phyloP scores from a whole-genome alignment of 2,797 vertebrate species.

The Carduelis carduelis region DNA sequence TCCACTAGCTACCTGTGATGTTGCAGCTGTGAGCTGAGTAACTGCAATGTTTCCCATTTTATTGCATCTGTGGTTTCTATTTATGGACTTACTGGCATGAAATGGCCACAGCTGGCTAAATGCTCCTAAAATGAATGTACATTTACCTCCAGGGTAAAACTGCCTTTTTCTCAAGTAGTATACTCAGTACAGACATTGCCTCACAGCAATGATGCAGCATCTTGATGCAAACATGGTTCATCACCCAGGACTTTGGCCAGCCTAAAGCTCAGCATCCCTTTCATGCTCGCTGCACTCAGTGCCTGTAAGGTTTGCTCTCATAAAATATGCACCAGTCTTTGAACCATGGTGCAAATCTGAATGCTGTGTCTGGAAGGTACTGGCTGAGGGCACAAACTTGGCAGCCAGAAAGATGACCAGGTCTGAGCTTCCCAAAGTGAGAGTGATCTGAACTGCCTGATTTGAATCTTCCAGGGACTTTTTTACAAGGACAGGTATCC shows the following conservation, averaged over 20 bases:
- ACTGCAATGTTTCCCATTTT: neutral
- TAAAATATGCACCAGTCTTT: neutral
- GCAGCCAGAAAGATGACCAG: neutral
- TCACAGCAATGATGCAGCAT: neutral
- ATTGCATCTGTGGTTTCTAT: neutral
- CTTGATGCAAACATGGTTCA: neutral
- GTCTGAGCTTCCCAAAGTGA: neutral
- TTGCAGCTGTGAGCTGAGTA: neutral
- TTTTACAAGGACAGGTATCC: neutral
- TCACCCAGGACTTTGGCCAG: neutral
- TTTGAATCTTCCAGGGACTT: neutral
- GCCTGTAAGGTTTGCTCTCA: neutral
- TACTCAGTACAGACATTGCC: neutral
- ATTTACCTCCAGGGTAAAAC: neutral
- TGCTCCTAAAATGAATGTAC: neutral
- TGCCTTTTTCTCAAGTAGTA: neutral
- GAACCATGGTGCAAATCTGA: neutral
- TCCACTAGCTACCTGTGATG: neutral
- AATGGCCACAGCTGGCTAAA: conserved; percentile 32
- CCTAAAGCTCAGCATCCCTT: neutral
- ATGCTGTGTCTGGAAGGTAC: neutral
- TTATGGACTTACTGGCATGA: neutral
- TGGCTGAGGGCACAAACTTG: neutral
- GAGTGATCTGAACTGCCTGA: neutral
- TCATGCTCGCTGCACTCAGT: neutral